Percentiles rank a stretch among this genome's conserved stretches.
These are phyloP conservation scores for Acanthopagrus latus DNA, from an alignment of 2,797 vertebrate genomes.

Conservation along the genomic window DNA sequence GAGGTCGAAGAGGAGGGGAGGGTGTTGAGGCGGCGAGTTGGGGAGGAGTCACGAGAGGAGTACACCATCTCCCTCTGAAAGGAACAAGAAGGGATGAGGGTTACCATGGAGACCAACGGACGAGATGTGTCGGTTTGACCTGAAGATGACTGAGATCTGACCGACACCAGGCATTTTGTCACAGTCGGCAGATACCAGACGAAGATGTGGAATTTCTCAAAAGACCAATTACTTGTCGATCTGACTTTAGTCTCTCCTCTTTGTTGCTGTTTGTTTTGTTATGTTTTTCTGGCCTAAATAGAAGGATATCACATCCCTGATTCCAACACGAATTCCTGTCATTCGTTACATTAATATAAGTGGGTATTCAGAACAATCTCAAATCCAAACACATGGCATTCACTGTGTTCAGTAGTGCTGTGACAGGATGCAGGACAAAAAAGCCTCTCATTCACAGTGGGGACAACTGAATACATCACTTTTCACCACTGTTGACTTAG, in stretches of 20 bases:
- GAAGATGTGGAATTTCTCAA: conserved; percentile 15
- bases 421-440: background rate
- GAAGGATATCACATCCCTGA: background rate
- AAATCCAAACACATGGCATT: conserved; percentile 2
- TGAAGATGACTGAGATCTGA: conserved; percentile 14
- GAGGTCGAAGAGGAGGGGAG: conserved; percentile 91
- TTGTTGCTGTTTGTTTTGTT: background rate
- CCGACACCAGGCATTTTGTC: conserved; percentile 31
- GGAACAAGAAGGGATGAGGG: conserved; percentile 33
- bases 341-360: conserved; percentile 2
- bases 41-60: conserved; percentile 96
- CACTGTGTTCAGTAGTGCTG: background rate
- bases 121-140: conserved; percentile 40
- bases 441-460: conserved; percentile 4
- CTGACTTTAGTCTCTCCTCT: background rate
- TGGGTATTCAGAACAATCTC: background rate
- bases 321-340: background rate
- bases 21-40: conserved; percentile 95
- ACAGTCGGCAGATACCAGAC: conserved; percentile 3
- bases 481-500: background rate
- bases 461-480: background rate
- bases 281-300: background rate
- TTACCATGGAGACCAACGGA: conserved; percentile 68
- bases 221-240: conserved; percentile 28
- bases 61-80: conserved; percentile 98